phyloP scores from a whole-genome alignment of 2,888 invertebrate species.

The Monochamus alternatus region DNA sequence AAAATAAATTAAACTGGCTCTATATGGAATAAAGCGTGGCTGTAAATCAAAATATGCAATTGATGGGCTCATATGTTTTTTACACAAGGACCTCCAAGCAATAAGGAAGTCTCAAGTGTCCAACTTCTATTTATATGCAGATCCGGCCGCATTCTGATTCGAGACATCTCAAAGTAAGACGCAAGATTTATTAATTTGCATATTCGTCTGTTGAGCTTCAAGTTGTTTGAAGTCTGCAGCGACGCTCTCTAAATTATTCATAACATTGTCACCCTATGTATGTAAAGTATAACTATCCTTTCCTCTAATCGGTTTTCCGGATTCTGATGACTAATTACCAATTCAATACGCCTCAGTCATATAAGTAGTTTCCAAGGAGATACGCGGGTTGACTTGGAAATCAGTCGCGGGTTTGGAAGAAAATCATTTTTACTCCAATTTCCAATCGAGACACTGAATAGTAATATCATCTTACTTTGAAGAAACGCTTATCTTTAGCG shows the following conservation, averaged over 20 bases:
- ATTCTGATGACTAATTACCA: constrained; percentile 51
- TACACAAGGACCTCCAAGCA: constrained; percentile 45
- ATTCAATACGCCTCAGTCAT: constrained; percentile 42
- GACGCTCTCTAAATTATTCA: constrained; percentile 68
- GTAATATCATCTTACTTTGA: not conserved
- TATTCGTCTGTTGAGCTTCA: constrained; percentile 63
- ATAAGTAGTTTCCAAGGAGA: constrained; percentile 29
- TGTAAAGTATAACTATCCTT: constrained; percentile 61
- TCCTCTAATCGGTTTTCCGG: constrained; percentile 50
- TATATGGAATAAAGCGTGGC: constrained; percentile 39
- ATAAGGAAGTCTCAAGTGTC: constrained; percentile 61
- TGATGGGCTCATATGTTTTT: constrained; percentile 49
- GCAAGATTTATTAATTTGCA: constrained; percentile 70
- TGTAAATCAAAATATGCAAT: constrained; percentile 48
- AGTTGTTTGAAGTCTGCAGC: constrained; percentile 66
- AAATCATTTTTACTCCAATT: not conserved
- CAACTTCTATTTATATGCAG: constrained; percentile 68
- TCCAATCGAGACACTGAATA: not conserved
- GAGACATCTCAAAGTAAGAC: constrained; percentile 67
- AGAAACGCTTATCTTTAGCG: no score
- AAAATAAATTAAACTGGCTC: constrained; percentile 50
- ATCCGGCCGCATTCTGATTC: constrained; percentile 63
- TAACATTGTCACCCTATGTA: constrained; percentile 66
- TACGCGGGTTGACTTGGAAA: constrained; percentile 5
- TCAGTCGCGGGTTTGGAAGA: not conserved